Evolutionary conservation across 2,888 invertebrate species (phyloP).

Genomic region (Nephrotoma flavescens): DNA sequence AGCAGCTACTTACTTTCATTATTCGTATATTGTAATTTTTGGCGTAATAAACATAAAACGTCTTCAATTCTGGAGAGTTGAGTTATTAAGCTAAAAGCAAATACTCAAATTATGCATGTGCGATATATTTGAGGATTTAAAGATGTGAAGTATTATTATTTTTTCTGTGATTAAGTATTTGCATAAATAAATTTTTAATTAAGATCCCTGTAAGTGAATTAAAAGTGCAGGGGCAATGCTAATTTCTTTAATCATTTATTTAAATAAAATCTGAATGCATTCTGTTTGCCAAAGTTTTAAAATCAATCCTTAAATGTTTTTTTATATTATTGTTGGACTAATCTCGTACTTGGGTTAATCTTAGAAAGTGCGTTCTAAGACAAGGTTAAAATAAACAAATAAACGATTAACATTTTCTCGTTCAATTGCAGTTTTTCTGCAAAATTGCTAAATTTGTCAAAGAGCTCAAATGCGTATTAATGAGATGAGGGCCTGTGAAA

Average conservation of each 20-base stretch:
- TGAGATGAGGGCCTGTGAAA: too few species aligned
- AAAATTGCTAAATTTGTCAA: too few species aligned
- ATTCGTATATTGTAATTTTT: not conserved
- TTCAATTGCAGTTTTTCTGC: too few species aligned
- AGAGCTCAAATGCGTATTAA: too few species aligned
- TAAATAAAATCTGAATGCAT: not conserved
- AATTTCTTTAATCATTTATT: not conserved
- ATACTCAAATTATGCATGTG: not conserved
- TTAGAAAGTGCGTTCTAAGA: too few species aligned
- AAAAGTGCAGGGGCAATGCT: not conserved
- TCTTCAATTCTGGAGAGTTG: not conserved
- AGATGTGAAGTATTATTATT: not conserved
- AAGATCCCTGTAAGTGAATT: not conserved
- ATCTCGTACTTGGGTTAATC: too few species aligned
- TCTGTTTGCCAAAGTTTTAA: not conserved
- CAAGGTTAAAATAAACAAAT: too few species aligned
- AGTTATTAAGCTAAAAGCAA: not conserved
- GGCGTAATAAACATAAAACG: not conserved
- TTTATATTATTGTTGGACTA: too few species aligned
- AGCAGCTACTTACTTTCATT: not conserved
- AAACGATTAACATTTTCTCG: too few species aligned
- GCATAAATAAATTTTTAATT: not conserved
- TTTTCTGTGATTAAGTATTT: not conserved
- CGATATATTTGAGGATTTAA: not conserved
- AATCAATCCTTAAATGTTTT: too few species aligned